These are phyloP conservation scores for Chelon labrosus DNA, from an alignment of 2,797 vertebrate genomes.

Conservation along the genomic window DNA sequence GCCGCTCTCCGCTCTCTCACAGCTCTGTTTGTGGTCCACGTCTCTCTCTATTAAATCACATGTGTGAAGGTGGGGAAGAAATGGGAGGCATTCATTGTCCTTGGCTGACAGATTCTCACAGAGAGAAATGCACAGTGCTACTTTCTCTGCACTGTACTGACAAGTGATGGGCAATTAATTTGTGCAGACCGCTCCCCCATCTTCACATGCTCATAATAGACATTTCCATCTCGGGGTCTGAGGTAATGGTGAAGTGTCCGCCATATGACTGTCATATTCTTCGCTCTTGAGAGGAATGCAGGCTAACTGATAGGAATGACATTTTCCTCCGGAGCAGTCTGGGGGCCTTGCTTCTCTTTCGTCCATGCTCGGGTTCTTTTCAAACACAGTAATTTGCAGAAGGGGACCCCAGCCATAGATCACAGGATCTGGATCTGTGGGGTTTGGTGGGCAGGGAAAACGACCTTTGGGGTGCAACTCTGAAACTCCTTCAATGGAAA, in stretches of 20 bases:
- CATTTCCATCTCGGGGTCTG: conserved; percentile 46
- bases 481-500: conserved; percentile 78
- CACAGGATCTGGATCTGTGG: conserved; percentile 64
- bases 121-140: conserved; percentile 39
- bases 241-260: conserved; percentile 43
- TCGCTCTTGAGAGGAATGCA: conserved; percentile 52
- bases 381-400: conserved; percentile 73
- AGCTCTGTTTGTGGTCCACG: conserved; percentile 74
- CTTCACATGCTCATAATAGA: conserved; percentile 48
- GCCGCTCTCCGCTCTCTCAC: conserved; percentile 54
- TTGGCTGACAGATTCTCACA: conserved; percentile 72
- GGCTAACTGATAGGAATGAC: conserved; percentile 53
- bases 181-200: conserved; percentile 36
- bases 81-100: conserved; percentile 72
- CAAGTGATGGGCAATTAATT: conserved; percentile 81
- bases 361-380: conserved; percentile 62
- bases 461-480: conserved; percentile 61
- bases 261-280: conserved; percentile 46
- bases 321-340: conserved; percentile 50
- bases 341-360: conserved; percentile 56
- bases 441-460: conserved; percentile 48
- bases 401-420: conserved; percentile 73
- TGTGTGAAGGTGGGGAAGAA: conserved; percentile 53
- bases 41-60: conserved; percentile 74
- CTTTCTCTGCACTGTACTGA: conserved; percentile 62